Conservation (phyloP, 1,140 invertebrate genomes). For the Zophobas atratus region DNA sequence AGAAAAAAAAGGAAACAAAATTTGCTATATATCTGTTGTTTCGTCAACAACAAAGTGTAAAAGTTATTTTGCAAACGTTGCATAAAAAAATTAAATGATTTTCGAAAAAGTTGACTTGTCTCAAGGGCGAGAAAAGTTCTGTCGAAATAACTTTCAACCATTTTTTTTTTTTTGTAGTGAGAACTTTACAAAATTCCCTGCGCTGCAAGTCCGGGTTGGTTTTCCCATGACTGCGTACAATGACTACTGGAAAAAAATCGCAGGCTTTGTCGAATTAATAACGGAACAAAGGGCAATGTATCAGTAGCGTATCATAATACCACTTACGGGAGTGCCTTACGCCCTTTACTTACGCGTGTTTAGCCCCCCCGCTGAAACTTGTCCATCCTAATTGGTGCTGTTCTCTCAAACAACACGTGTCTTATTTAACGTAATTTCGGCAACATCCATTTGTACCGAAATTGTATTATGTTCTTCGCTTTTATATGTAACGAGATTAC, state of each 20-base stretch:
- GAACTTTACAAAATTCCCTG: too few relatives aligned
- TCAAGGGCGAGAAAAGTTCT: too few relatives aligned
- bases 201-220: neutral
- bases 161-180: too few relatives aligned
- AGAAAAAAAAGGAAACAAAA: too few relatives aligned
- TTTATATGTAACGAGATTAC: slow-evolving; percentile 55
- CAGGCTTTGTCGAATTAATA: slow-evolving; percentile 27
- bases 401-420: slow-evolving; percentile 45
- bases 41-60: too few relatives aligned
- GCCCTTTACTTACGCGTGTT: slow-evolving; percentile 52
- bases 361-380: slow-evolving; percentile 38
- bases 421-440: slow-evolving; percentile 49
- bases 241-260: neutral
- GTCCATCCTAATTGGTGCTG: slow-evolving; percentile 49
- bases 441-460: slow-evolving; percentile 52
- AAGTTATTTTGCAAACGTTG: too few relatives aligned
- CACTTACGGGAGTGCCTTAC: slow-evolving; percentile 46
- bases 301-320: slow-evolving; percentile 54
- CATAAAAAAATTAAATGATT: too few relatives aligned
- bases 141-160: too few relatives aligned
- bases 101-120: too few relatives aligned
- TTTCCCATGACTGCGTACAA: slow-evolving; percentile 6
- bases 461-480: slow-evolving; percentile 53
- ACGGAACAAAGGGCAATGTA: slow-evolving; percentile 34
- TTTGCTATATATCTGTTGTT: too few relatives aligned